Evolutionary conservation across 2,113 vertebrate genomes (phyloP).

Genomic region (Cnemophilus loriae): DNA sequence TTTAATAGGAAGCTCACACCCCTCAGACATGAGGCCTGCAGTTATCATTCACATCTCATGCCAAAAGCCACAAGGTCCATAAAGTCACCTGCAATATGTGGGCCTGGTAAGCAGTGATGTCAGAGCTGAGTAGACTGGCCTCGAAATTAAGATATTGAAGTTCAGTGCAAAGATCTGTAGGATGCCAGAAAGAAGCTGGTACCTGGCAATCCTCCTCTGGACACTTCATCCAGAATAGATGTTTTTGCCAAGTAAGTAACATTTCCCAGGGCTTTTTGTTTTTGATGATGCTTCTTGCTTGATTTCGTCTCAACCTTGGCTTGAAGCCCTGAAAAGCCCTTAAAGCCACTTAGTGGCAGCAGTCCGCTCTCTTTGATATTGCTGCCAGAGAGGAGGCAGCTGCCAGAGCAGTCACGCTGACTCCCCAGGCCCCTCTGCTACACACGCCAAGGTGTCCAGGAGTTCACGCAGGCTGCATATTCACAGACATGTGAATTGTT

Average conservation of each 20-base stretch:
- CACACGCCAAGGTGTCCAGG: background rate
- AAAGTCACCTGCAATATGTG: background rate
- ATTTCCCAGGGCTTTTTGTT: background rate
- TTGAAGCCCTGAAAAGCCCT: background rate
- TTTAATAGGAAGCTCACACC: background rate
- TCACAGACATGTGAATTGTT: background rate
- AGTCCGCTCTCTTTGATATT: background rate
- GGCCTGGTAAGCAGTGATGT: background rate
- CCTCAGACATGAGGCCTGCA: background rate
- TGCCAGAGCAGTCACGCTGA: background rate
- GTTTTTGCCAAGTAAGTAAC: background rate
- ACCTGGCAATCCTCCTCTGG: background rate
- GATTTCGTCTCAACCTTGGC: background rate
- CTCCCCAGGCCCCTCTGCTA: background rate
- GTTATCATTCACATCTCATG: background rate
- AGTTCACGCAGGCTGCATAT: background rate
- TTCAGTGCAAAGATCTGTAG: background rate
- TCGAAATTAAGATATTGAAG: background rate
- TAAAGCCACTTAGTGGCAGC: background rate
- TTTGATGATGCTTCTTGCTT: background rate
- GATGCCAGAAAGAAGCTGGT: background rate
- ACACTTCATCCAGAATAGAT: background rate
- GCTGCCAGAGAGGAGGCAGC: constrained; percentile 9
- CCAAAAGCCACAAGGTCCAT: background rate
- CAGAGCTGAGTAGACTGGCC: background rate